Evolutionary conservation across 1,140 invertebrate species (phyloP), one percentile per base, ranked within the genome.

Genomic region (Micrasema longulum): DNA sequence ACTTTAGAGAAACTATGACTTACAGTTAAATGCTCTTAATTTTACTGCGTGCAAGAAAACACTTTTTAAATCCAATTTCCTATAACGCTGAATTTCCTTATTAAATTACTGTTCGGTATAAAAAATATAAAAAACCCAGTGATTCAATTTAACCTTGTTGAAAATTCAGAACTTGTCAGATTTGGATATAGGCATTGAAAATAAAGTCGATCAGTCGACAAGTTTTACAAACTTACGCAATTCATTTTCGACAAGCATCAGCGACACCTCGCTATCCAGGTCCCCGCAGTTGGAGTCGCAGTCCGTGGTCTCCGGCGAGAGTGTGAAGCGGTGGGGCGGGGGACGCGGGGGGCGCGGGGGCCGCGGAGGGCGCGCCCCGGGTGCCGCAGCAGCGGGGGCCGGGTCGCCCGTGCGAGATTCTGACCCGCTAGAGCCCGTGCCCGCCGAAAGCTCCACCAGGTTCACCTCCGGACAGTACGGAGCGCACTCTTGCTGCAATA

Each of bases 261-360:
- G 85, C 18, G 91, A 92, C 53, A 92, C 88, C 77, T 92, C 90
- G 78, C 93, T 95, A 77, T 95, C 94, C 53, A 95, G 85, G 79
- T 96, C 94, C 11, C 90, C 90, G 77, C 90, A 91, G 78, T 94
- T 94, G 76, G 93, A 95, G 80, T 96, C 95, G 82, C 95, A 97
- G 78, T 97, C 96, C n/a, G 95, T 98, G 50, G 94, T 95, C 84
- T 97, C 96, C 1, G 96, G 95, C 22, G 95, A 97, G 5, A 97
- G 86, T 0, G 95, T 96, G 79, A 97, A 97, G 82, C 75, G 63
- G 23, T 71, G 68, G 10, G 71, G 48, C 14, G 50, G 71, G 38
- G 70, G 67, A 43, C 55, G n/a, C 22, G 2, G 35, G 35, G 26
- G 53, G 18, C 55, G 41, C 16, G 18, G 14, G 60, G 23, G 38